Evolutionary conservation across 2,888 invertebrate genomes (phyloP).

Genomic region (Apotomis betuletana): DNA sequence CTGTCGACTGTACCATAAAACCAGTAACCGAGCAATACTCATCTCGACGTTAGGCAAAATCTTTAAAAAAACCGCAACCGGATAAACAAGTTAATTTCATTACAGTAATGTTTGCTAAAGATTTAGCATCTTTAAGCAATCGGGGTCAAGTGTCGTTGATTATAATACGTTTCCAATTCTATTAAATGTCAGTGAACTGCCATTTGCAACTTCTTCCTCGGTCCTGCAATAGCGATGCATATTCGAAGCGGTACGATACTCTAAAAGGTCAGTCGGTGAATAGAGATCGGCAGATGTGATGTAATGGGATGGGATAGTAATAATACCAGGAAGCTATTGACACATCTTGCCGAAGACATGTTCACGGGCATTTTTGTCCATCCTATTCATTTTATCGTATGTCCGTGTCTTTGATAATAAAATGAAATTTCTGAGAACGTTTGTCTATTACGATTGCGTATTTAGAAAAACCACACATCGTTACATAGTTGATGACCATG

Average conservation of each 20-base stretch:
- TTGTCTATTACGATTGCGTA: slow-evolving; percentile 29
- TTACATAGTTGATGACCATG: slow-evolving; percentile 34
- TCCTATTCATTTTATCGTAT: slow-evolving; percentile 6
- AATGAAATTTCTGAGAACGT: not conserved
- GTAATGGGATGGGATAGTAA: slow-evolving; percentile 61
- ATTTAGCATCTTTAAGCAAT: slow-evolving; percentile 23
- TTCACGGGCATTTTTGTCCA: slow-evolving; percentile 7
- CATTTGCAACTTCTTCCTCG: slow-evolving; percentile 52
- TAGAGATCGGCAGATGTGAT: slow-evolving; percentile 72
- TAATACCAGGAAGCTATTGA: slow-evolving; percentile 49
- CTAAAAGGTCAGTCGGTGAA: slow-evolving; percentile 72
- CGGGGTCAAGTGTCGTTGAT: slow-evolving; percentile 22
- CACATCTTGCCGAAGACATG: slow-evolving; percentile 5
- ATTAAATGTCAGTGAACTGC: slow-evolving; percentile 56
- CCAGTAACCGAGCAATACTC: slow-evolving; percentile 1
- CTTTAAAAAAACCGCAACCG: slow-evolving; percentile 16
- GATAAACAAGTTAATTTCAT: slow-evolving; percentile 20
- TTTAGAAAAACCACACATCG: slow-evolving; percentile 44
- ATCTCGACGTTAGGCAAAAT: slow-evolving; percentile 5
- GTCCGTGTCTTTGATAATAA: slow-evolving; percentile 4
- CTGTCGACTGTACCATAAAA: slow-evolving; percentile 2
- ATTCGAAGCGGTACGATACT: slow-evolving; percentile 52
- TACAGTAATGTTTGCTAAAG: not conserved
- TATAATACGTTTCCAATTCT: slow-evolving; percentile 13
- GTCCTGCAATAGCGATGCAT: slow-evolving; percentile 63